Base-by-base conservation (phyloP, 2,113 vertebrate species). In the Odobenus rosmarus region DNA sequence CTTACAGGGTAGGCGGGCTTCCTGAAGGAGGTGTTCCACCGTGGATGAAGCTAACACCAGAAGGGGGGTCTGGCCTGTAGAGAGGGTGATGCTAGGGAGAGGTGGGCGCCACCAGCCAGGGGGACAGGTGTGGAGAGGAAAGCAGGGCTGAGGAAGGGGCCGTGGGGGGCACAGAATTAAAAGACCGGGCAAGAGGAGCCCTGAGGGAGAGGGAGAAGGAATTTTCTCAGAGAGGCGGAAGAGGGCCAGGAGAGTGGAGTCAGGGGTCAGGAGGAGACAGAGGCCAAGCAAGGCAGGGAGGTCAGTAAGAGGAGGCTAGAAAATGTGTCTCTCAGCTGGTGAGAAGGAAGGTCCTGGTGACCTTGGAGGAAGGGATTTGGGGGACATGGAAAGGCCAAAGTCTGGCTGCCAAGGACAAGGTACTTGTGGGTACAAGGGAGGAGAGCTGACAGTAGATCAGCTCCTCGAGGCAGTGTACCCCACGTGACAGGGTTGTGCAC, bases 401-500 rank as follows among this genome's bases (percentile, higher is more conserved):
- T 33, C 72, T 49, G 23, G n/a, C 51, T 57, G 64, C 57, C 9
- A 1, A 33, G 28, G 82, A n/a, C 77, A 67, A 36, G 71, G 57
- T 13, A 10, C 16, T 0, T 4, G 1, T 12, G 31, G 18, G 1
- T 67, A 2, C 3, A 2, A 91, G 39, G 26, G 46, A 74, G 67
- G 36, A 18, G 36, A 42, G 31, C n/a, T n/a, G 28, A 19, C 24
- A 7, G 49, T 8, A 4, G 59, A 28, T 9, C 16, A 1, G 31
- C 4, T 51, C 7, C 61, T 55, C 13, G 2, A 3, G 33, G 72
- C 62, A 9, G 64, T 76, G 36, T 16, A 23, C 81, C 53, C 84
- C 39, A 3, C 1, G 1, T 1, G 46, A 1, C 6, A 1, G 3
- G 53, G 31, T 10, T n/a, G 23, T 53, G 51, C 53, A 15, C 18